Evolutionary conservation across 2,797 vertebrate species (phyloP), one percentile per base, ranked within the genome.

Genomic region (Mallotus villosus): DNA sequence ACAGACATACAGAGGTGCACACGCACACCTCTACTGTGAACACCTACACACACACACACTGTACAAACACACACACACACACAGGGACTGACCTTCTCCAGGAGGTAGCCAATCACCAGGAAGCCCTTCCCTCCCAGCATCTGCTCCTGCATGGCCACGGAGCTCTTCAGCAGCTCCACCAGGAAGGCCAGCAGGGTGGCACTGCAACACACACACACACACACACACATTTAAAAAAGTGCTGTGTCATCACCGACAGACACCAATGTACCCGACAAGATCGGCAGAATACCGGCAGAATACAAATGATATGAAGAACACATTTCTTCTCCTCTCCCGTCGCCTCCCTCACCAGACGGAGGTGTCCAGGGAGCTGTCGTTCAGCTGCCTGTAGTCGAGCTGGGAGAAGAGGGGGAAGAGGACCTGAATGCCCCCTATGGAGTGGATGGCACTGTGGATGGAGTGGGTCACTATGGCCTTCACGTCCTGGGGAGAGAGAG

Each of bases 381-480:
- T 96, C 73, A 96, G 92, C 66, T 98, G 97, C 46, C 96, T 93
- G 91, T 96, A 97, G 90, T 98, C 96, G 84, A 98, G 88, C 84
- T 98, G 97, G 71, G 96, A 96, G 79, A 98, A 98, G 63, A 98
- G 95, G 62, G 97, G 96, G 81, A 98, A 98, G 81, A 98, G 93
- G 67, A 98, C 97, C 92, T 98, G 97, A 85, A 98, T 97, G 46
- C 97, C 97, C 76, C 96, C 97, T 69, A 98, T 96, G 59, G 97
- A 98, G 91, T 98, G 97, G 90, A 98, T 97, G 80, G 97, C 97
- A 0, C 96, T 98, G 89, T 98, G 97, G 90, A 98, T 98, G 85
- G 97, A 98, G 94, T 98, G 96, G 21, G 97, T 98, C 77, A 98
- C 96, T 25, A 97, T 98, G 89, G 97, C 97, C 91, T 98, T 98